Base-by-base conservation (phyloP, 2,888 invertebrate genomes). In the Cantharis rufa region DNA sequence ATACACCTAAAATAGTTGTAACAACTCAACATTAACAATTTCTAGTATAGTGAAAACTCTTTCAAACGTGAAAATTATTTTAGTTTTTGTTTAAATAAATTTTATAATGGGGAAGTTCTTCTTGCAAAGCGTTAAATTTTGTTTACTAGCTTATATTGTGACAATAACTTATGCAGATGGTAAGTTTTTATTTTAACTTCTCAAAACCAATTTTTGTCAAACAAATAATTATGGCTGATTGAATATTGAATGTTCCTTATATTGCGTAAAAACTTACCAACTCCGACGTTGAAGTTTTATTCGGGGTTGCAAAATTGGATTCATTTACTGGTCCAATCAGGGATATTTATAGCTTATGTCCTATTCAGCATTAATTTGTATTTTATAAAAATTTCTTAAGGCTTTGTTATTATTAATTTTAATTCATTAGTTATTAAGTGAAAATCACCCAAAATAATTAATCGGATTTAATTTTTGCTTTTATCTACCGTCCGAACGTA, bases 1-100 rank as follows among this genome's bases (percentile, higher is more conserved):
- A 32, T 62, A 64, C 69, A 62, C 64, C 71, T 63, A 72, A 61
- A 71, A 71, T 71, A 32, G 61, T 62, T 24, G 18, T 71, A 62
- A 24, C 27, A 9, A 28, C 28, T 21, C 15, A 32, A 69, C 27
- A 69, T 27, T 28, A 11, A 66, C 63, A 63, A 63, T 5, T 15
- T 63, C 18, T 66, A 66, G 18, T 66, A 66, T 63, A 66, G 24
- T 21, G 18, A 66, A 18, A 24, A 66, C 24, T 21, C 18, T 21
- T 21, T 13, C n/a, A n/a, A 11, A 7, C 10, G 24, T 21, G 18
- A 15, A 66, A 21, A 66, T 16, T 66, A 24, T 66, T 66, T 66
- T 21, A 16, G 24, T n/a, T 15, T 66, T 66, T 66, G 11, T n/a
- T 21, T 66, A 21, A 18, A 21, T n/a, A 21, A 21, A 63, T 15